Evolutionary conservation across 2,113 vertebrate genomes (phyloP).

Genomic region (Talpa occidentalis): DNA sequence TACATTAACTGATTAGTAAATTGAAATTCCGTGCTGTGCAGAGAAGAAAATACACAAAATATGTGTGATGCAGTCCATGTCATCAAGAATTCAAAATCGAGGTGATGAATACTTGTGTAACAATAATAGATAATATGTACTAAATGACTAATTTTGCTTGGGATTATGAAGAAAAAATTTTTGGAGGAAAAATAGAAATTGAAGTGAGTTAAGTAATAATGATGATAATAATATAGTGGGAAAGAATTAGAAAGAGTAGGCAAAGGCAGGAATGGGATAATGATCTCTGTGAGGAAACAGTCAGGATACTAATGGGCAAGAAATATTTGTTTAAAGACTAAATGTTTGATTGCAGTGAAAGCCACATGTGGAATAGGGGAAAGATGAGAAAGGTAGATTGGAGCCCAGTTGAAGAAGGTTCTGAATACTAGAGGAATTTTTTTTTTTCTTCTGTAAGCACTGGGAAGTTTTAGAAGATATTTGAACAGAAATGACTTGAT

Average conservation of each 20-base stretch:
- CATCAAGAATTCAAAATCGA: not conserved
- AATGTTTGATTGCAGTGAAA: not conserved
- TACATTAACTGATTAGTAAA: slow-evolving; percentile 5
- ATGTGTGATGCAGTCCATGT: not conserved
- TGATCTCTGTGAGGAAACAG: not conserved
- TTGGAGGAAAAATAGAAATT: not conserved
- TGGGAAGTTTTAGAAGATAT: slow-evolving; percentile 32
- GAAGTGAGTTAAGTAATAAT: not conserved
- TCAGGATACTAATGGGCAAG: not conserved
- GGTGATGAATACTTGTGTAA: not conserved
- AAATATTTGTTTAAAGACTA: not conserved
- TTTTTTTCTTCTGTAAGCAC: not conserved
- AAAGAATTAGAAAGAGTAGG: not conserved
- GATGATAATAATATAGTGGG: not conserved
- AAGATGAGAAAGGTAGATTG: not conserved
- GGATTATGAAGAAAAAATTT: not conserved
- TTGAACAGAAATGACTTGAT: slow-evolving; percentile 14
- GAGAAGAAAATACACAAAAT: slow-evolving; percentile 22
- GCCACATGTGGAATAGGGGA: not conserved
- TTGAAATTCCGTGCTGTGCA: not conserved
- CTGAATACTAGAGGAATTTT: not conserved
- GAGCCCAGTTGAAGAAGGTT: not conserved
- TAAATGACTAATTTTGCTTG: not conserved
- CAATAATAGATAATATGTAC: not conserved
- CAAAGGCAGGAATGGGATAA: not conserved